phyloP scores from a whole-genome alignment of 2,113 vertebrate species.

The Trochalopteron elliotii region DNA sequence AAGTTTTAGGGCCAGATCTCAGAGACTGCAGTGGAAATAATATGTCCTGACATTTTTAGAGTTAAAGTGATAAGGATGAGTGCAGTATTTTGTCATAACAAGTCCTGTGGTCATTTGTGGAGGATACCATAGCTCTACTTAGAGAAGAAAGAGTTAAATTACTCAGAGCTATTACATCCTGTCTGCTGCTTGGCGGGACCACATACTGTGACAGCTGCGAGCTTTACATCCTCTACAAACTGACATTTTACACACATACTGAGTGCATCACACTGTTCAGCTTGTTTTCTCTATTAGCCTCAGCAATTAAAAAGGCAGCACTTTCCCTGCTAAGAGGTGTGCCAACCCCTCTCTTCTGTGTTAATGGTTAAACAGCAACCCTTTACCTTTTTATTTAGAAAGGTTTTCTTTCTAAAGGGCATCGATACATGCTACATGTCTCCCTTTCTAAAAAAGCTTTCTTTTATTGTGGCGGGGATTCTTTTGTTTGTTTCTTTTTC shows the following conservation, averaged over 20 bases:
- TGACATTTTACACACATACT: slow-evolving; percentile 53
- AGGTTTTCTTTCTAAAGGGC: background rate
- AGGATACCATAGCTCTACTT: background rate
- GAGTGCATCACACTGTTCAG: slow-evolving; percentile 26
- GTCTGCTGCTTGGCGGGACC: slow-evolving; percentile 46
- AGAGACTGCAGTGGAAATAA: background rate
- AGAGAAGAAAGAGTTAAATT: slow-evolving; percentile 58
- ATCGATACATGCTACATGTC: background rate
- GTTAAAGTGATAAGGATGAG: slow-evolving; percentile 8
- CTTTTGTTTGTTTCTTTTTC: background rate
- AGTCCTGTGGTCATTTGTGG: slow-evolving; percentile 25
- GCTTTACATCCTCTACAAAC: slow-evolving; percentile 38
- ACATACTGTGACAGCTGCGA: slow-evolving; percentile 32
- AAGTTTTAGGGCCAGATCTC: background rate
- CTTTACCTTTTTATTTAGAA: slow-evolving; percentile 2
- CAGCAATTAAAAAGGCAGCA: slow-evolving; percentile 59
- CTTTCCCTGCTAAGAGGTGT: background rate
- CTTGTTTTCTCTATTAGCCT: slow-evolving; percentile 29
- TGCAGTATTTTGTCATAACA: background rate
- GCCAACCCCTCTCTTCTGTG: background rate
- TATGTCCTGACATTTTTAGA: background rate
- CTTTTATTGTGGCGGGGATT: background rate
- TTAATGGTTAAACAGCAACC: slow-evolving; percentile 3
- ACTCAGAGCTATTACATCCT: slow-evolving; percentile 41
- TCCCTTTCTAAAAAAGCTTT: background rate